These are phyloP conservation scores for Dinoponera quadriceps DNA, from an alignment of 1,140 invertebrate species.

Conservation along the genomic window DNA sequence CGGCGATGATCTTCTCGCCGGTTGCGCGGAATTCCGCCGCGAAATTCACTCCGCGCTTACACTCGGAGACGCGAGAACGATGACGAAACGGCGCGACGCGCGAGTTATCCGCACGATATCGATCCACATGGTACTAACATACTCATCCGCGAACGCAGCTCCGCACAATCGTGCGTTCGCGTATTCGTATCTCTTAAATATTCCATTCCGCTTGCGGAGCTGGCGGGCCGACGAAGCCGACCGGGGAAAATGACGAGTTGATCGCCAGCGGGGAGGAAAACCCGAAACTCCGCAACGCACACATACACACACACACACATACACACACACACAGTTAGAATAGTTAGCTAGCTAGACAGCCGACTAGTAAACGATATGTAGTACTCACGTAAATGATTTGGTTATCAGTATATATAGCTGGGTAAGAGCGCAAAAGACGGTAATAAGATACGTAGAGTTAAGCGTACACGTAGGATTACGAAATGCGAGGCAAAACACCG, in stretches of 20 bases:
- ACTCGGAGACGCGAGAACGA: neutral
- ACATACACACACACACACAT: neutral
- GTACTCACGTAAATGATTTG: constrained; percentile 69
- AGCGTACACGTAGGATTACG: constrained; percentile 43
- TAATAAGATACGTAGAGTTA: constrained; percentile 60
- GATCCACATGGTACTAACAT: constrained; percentile 29
- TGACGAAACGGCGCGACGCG: too few relatives aligned
- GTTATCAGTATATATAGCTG: constrained; percentile 64
- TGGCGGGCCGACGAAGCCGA: neutral
- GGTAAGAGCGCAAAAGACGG: constrained; percentile 66
- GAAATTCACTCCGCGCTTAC: neutral
- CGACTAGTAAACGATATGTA: constrained; percentile 71
- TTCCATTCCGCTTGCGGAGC: neutral
- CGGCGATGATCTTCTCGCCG: constrained; percentile 57
- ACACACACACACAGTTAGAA: constrained; percentile 56
- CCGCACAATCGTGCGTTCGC: constrained; percentile 4
- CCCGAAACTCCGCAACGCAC: constrained; percentile 48
- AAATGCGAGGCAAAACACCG: constrained; percentile 56
- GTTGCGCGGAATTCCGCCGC: constrained; percentile 5
- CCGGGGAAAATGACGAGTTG: constrained; percentile 51
- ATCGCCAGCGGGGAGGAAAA: constrained; percentile 50
- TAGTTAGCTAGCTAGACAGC: constrained; percentile 71
- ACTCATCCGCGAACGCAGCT: neutral
- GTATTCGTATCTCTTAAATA: neutral
- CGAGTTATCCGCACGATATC: neutral